Base-by-base conservation (phyloP, 2,113 vertebrate species). In the Lamprologus speciosus region DNA sequence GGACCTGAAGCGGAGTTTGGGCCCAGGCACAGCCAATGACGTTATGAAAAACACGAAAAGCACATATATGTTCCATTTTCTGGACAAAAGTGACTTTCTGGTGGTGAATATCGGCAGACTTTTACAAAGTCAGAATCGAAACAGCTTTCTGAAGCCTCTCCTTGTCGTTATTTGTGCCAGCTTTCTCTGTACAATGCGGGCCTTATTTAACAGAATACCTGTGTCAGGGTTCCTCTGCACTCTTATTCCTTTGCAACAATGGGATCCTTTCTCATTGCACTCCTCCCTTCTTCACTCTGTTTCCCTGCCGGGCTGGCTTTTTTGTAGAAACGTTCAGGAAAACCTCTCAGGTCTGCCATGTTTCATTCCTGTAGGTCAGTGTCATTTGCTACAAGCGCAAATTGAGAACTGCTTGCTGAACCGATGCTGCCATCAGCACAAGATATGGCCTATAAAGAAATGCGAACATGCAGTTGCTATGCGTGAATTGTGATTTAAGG, bases 131-230 rank as follows among this genome's bases (percentile, higher is more conserved):
- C 82, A 87, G 70, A 85, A 88, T 78, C 84, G 28, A 68, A 88
- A 88, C 95, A 96, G 95, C 91, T 95, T 96, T 93, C 84, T 93
- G 80, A 82, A 83, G 60, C 23, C 81, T 16, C 70, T 84, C 60
- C 78, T 35, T 26, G 79, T 80, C 79, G 86, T 90, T 86, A 89
- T 87, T 89, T 84, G 8, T 79, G 84, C 82, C 28, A 89, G 87
- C 80, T 88, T 80, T 86, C 87, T 82, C 53, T 53, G 85, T 73
- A 96, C 96, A 97, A 95, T 95, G 94, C 86, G 3, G 35, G 81
- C 96, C 91, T 96, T 96, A 90, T 96, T 94, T 87, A 87, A 90
- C 80, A 91, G 92, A 96, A 96, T 97, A 96, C 96, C 96, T 97
- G 95, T 96, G 95, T 95, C 93, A 95, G 87, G 82, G 92, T 93